Base-by-base conservation (phyloP, 2,113 vertebrate genomes). In the Caranx melampygus region DNA sequence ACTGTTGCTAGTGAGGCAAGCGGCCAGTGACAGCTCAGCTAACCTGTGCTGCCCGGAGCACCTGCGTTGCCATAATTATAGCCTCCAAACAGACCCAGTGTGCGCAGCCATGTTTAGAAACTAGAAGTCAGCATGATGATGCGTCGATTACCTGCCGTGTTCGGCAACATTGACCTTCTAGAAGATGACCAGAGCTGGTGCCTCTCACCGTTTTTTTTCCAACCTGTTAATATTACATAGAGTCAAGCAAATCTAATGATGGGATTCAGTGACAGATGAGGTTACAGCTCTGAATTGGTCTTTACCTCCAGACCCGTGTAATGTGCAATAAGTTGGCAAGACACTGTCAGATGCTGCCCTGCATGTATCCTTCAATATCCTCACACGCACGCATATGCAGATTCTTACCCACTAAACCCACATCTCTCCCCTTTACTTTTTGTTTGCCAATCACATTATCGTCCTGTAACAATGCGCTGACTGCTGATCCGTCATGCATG, bases 401-500 rank as follows among this genome's bases (percentile, higher is more conserved):
- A 14, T 59, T 54, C 49, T 33, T 47, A 12, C 64, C 33, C 73
- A 35, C 57, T 34, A 35, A 69, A 68, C 82, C 40, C 40, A 8
- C 37, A 65, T 72, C 49, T 35, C 33, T 60, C 45, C 20, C 49
- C 67, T 64, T 69, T 40, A 10, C 78, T 84, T 59, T 75, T 68
- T 70, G 51, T 82, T 75, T 88, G 74, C 76, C 86, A 86, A 85
- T 89, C 82, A 76, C 79, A 72, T 89, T 83, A 90, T 89, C 81
- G 66, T 81, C 78, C 63, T 55, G 74, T 57, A 83, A 72, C 80
- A 63, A 79, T 52, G 80, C 72, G n/a, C 65, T 21, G 67, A 42
- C 83, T 34, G 81, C 79, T n/a, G 85, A 90, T 92, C 57, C 45
- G 78, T 90, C 87, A 84, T 57, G 85, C 81, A 13, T 71, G 72